These are phyloP conservation scores for Synanthedon tipuliformis DNA, from an alignment of 2,888 invertebrate species.

Conservation along the genomic window DNA sequence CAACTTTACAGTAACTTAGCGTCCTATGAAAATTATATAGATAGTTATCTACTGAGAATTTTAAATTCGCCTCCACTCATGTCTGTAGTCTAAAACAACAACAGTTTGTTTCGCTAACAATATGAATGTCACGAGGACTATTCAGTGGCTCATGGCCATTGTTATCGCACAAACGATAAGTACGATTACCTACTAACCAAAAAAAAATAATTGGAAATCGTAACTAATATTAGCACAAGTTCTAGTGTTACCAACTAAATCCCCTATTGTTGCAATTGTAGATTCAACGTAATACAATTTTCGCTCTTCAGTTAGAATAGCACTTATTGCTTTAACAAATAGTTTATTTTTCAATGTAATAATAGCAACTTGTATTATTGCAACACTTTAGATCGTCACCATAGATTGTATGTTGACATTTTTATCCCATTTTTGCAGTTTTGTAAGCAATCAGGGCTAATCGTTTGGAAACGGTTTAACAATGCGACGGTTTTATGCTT, in stretches of 20 bases:
- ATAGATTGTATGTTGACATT: conserved; percentile 66
- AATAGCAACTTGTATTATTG: conserved; percentile 3
- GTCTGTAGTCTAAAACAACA: conserved; percentile 11
- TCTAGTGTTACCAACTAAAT: conserved; percentile 51
- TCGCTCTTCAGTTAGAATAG: not conserved
- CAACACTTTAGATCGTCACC: conserved; percentile 37
- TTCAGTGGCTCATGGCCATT: conserved; percentile 23
- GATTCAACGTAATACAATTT: not conserved
- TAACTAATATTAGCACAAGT: conserved; percentile 46
- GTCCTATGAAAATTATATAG: no score
- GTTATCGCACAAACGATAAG: conserved; percentile 20
- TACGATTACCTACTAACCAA: conserved; percentile 26
- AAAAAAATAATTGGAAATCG: conserved; percentile 18
- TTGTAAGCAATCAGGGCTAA: conserved; percentile 50
- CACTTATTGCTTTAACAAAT: not conserved
- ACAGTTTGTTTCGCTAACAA: conserved; percentile 19
- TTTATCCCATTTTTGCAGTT: conserved; percentile 57
- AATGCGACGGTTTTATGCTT: conserved; percentile 16
- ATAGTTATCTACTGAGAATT: not conserved
- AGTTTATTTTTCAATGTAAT: not conserved
- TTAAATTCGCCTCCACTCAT: conserved; percentile 11
- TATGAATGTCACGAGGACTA: conserved; percentile 20
- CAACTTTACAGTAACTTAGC: no score
- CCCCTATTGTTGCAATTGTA: conserved; percentile 26
- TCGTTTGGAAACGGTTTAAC: conserved; percentile 45